Evolutionary conservation across 1,140 invertebrate genomes (phyloP).

Genomic region (Bombus haemorrhoidalis): DNA sequence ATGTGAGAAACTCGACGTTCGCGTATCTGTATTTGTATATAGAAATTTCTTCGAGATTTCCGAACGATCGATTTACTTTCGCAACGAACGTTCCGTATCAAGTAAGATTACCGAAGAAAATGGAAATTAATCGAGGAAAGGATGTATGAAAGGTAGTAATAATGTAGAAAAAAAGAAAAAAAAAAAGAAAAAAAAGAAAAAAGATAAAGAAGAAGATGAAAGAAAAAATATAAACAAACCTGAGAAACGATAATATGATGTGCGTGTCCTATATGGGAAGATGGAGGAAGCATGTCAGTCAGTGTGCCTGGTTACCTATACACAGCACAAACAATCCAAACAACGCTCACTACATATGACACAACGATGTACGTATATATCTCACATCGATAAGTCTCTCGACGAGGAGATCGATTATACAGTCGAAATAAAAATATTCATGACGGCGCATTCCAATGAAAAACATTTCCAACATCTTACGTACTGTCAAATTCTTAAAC

Average conservation of each 20-base stretch:
- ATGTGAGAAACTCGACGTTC: background rate
- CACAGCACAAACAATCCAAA: conserved; percentile 80
- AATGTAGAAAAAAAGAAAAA: conserved; percentile 49
- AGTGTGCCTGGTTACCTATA: conserved; percentile 81
- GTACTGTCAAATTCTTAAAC: background rate
- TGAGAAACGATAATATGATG: conserved; percentile 76
- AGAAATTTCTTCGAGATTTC: background rate
- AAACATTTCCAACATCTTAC: background rate
- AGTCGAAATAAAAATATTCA: conserved; percentile 11
- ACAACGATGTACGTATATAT: conserved; percentile 42
- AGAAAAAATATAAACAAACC: conserved; percentile 78
- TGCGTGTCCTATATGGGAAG: conserved; percentile 76
- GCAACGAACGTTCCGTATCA: conserved; percentile 3
- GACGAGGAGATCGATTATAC: conserved; percentile 30
- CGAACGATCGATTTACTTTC: background rate
- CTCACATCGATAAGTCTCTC: background rate
- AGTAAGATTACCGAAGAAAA: background rate
- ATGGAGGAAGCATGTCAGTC: conserved; percentile 78
- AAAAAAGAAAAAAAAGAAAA: conserved; percentile 58
- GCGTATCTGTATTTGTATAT: background rate
- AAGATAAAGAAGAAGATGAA: conserved; percentile 68
- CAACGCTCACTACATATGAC: conserved; percentile 74
- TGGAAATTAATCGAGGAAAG: background rate
- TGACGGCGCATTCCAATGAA: conserved; percentile 44
- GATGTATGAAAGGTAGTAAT: conserved; percentile 16